Base-by-base conservation (phyloP, 2,888 invertebrate genomes). In the Stramonita haemastoma region DNA sequence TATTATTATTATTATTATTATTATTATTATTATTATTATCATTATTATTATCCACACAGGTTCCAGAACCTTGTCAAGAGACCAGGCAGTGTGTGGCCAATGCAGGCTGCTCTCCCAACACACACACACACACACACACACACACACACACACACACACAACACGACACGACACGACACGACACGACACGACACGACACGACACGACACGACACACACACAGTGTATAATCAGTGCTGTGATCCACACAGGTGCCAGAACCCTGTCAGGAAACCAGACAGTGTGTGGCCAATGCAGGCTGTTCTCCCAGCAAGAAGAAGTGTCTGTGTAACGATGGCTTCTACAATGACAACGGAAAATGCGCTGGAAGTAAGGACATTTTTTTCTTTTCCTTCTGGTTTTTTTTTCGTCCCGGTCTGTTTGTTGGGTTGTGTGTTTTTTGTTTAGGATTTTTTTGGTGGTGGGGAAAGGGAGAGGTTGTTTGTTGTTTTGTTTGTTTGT, bases 261-360 rank as follows among this genome's bases (percentile, higher is more conserved):
- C 73, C 8, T 90, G 90, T 36, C 70, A 88, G 13, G 87, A 88
- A 29, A 87, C 81, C 22, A 29, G 86, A 29, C 81, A 89, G 77
- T 90, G 90, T 22, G 89, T 89, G n/a, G 89, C 89, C 29, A 89
- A 91, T 60, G 90, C 91, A 56, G 57, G 17, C 22, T 91, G 91
- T 70, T 83, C 81, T 11, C 87, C 89, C 26, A 32, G 29, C 73
- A 87, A 81, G 32, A 87, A 66, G 32, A 81, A 83, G 46, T 89
- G 91, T 73, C 81, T 83, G 11, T 91, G 91, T 57, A 84, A 85
- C 34, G 34, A 81, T 19, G 77, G 86, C 15, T 89, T 86, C 60
- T 90, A 91, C 87, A 87, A 90, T 56, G 79, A 87, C n/a, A 73
- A 79, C n/a, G 90, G 89, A 2, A 57, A 86, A 32, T 90, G 90